Percentiles rank a stretch among this genome's conserved stretches.
These are phyloP conservation scores for Oreonectes daqikongensis DNA, from an alignment of 2,797 vertebrate species.

Conservation along the genomic window DNA sequence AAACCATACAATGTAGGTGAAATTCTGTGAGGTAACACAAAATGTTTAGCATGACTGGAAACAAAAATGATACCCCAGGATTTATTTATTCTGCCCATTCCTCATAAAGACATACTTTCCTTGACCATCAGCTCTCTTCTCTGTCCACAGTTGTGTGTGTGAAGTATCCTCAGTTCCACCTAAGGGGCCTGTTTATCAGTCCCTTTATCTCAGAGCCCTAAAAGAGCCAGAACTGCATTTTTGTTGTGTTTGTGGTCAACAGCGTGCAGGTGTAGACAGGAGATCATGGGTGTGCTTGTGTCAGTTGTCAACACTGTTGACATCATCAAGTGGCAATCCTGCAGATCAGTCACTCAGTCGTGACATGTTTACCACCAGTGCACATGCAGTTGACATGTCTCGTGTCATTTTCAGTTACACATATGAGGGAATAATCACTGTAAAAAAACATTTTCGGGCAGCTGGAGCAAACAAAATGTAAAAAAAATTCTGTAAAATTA, in stretches of 20 bases:
- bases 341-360: neutral
- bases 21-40: no score
- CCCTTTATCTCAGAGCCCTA: conserved; percentile 64
- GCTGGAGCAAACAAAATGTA: no score
- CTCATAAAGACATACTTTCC: no score
- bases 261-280: conserved; percentile 24
- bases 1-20: no score
- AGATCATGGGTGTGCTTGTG: neutral
- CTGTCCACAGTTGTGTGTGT: neutral
- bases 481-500: no score
- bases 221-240: conserved; percentile 64
- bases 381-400: neutral
- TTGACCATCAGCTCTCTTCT: no score
- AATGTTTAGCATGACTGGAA: no score
- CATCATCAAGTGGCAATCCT: conserved; percentile 13
- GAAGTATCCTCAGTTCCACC: conserved; percentile 5
- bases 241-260: conserved; percentile 12
- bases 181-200: conserved; percentile 66
- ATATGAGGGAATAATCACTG: neutral
- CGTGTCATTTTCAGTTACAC: neutral
- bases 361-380: neutral
- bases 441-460: no score
- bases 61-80: no score
- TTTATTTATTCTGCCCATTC: no score
- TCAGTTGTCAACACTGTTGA: conserved; percentile 3